These are phyloP conservation scores for Trachemys scripta DNA, from an alignment of 2,113 vertebrate genomes.

Conservation along the genomic window DNA sequence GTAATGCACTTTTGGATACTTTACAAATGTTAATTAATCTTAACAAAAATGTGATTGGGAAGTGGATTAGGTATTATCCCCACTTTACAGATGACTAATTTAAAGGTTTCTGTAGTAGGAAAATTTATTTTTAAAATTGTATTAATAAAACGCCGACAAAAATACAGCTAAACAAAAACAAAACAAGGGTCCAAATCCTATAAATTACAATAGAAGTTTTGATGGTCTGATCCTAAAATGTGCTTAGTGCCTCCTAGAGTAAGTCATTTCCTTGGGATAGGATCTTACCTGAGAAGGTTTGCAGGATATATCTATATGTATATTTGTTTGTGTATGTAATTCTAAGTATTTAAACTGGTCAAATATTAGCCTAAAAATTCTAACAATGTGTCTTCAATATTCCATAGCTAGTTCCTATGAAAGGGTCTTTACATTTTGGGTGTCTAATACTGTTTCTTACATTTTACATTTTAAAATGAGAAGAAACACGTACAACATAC, in stretches of 20 bases:
- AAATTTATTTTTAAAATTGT: neutral
- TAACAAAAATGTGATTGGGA: neutral
- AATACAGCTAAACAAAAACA: neutral
- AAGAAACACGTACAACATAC: neutral
- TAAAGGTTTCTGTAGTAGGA: neutral
- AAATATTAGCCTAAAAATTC: neutral
- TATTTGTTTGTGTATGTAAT: constrained; percentile 34
- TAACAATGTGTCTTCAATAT: neutral
- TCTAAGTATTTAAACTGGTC: neutral
- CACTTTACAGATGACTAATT: neutral
- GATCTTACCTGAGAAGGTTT: neutral
- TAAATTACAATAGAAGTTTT: neutral
- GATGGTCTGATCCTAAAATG: neutral
- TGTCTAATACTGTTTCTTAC: fast-evolving
- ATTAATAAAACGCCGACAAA: neutral
- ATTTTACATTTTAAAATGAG: neutral
- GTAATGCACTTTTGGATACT: neutral
- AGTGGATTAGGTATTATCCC: neutral
- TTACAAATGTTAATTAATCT: neutral
- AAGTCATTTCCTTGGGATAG: neutral
- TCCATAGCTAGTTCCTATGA: neutral
- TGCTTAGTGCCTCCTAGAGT: constrained; percentile 15
- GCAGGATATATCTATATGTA: constrained; percentile 40
- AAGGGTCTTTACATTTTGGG: neutral
- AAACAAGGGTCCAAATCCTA: fast-evolving